phyloP scores from a whole-genome alignment of 2,113 vertebrate species.

The Xenus cinereus region DNA sequence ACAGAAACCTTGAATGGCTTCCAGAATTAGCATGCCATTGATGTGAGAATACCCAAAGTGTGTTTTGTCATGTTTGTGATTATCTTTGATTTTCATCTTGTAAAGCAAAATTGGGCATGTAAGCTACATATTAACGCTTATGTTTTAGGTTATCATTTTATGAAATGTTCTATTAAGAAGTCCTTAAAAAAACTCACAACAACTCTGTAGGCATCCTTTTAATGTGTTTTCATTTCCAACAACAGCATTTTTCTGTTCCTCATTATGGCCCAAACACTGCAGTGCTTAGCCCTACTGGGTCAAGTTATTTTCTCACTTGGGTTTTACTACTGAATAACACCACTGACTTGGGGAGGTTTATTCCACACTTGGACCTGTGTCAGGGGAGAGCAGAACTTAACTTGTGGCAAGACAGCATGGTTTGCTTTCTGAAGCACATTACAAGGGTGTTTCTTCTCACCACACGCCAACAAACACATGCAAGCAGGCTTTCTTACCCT shows the following conservation, averaged over 20 bases:
- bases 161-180: slow-evolving; percentile 39
- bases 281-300: slow-evolving; percentile 48
- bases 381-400: slow-evolving; percentile 32
- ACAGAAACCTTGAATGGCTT: slow-evolving; percentile 55
- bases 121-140: background rate
- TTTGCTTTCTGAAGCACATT: slow-evolving; percentile 40
- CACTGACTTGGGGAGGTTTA: slow-evolving; percentile 19
- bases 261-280: slow-evolving; percentile 22
- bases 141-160: slow-evolving; percentile 43
- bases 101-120: slow-evolving; percentile 32
- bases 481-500: background rate
- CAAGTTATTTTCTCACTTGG: slow-evolving; percentile 60
- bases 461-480: background rate
- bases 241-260: slow-evolving; percentile 47
- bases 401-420: slow-evolving; percentile 31
- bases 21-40: slow-evolving; percentile 49
- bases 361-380: slow-evolving; percentile 41
- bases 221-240: slow-evolving; percentile 59
- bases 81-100: slow-evolving; percentile 51
- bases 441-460: slow-evolving; percentile 38
- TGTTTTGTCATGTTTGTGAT: slow-evolving; percentile 42
- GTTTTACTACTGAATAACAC: slow-evolving; percentile 49
- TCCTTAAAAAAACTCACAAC: slow-evolving; percentile 47
- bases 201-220: slow-evolving; percentile 35
- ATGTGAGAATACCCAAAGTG: background rate